phyloP scores from a whole-genome alignment of 2,888 invertebrate species.

The Drosophila birchii region DNA sequence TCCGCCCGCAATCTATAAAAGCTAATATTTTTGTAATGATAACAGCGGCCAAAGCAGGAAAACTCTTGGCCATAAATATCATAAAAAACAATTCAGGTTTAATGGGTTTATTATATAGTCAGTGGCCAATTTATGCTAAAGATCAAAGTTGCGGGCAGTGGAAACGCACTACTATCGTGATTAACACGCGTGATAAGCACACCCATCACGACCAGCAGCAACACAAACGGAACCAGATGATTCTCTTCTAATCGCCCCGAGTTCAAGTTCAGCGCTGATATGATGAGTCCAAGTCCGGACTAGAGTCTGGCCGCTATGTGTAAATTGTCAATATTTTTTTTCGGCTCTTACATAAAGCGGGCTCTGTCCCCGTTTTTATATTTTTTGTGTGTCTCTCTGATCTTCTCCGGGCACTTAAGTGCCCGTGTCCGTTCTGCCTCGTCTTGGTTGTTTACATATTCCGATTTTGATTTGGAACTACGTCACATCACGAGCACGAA shows the following conservation, averaged over 20 bases:
- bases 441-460: constrained; percentile 39
- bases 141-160: constrained; percentile 3
- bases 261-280: constrained; percentile 48
- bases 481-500: constrained; percentile 40
- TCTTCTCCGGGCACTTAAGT: constrained; percentile 48
- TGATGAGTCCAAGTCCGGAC: constrained; percentile 14
- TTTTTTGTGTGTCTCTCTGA: constrained; percentile 6
- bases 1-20: constrained; percentile 46
- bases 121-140: constrained; percentile 32
- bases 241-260: constrained; percentile 29
- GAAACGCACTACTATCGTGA: constrained; percentile 46
- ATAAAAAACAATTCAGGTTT: constrained; percentile 7
- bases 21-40: constrained; percentile 55
- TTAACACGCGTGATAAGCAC: constrained; percentile 44
- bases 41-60: constrained; percentile 13
- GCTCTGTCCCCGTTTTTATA: constrained; percentile 21
- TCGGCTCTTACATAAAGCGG: constrained; percentile 42
- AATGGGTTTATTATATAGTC: not conserved
- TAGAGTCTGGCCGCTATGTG: constrained; percentile 27
- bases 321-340: constrained; percentile 31
- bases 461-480: constrained; percentile 50
- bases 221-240: constrained; percentile 12
- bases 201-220: constrained; percentile 22
- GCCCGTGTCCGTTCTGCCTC: constrained; percentile 48
- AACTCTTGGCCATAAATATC: constrained; percentile 33